These are phyloP conservation scores for Phyllotreta cruciferae DNA, from an alignment of 2,888 invertebrate genomes.

Conservation along the genomic window DNA sequence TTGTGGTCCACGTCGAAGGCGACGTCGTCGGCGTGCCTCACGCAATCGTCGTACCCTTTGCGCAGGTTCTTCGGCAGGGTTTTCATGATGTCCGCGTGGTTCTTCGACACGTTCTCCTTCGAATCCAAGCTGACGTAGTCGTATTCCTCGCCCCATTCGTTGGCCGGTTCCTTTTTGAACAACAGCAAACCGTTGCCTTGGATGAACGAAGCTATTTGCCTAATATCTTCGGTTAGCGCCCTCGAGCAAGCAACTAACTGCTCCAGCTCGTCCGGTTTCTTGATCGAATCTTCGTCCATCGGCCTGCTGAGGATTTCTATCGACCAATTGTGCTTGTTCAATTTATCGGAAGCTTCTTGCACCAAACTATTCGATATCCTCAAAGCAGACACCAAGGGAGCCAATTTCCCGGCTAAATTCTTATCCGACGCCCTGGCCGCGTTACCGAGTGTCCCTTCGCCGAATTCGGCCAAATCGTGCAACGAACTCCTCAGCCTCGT, in stretches of 20 bases:
- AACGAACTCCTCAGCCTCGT: conserved; percentile 79
- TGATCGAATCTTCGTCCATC: conserved; percentile 59
- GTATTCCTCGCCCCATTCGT: conserved; percentile 83
- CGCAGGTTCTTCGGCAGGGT: conserved; percentile 76
- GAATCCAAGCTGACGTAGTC: conserved; percentile 90
- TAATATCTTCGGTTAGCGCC: conserved; percentile 86
- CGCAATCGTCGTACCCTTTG: conserved; percentile 77
- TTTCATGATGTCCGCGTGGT: conserved; percentile 76
- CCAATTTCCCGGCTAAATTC: conserved; percentile 71
- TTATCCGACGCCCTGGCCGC: conserved; percentile 84
- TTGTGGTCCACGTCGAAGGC: conserved; percentile 65
- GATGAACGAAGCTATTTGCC: conserved; percentile 89
- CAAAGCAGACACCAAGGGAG: conserved; percentile 80
- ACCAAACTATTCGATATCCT: conserved; percentile 82
- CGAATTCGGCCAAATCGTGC: conserved; percentile 88
- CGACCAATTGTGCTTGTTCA: conserved; percentile 83
- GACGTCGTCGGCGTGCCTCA: conserved; percentile 75
- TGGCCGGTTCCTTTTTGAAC: conserved; percentile 70
- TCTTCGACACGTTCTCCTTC: conserved; percentile 72
- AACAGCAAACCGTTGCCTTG: conserved; percentile 83
- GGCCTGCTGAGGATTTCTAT: conserved; percentile 65
- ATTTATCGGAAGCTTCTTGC: conserved; percentile 75
- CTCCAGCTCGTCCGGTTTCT: conserved; percentile 83
- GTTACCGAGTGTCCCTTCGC: conserved; percentile 87
- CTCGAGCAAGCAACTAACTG: conserved; percentile 87